phyloP scores from a whole-genome alignment of 2,888 invertebrate species.

The Anaspis maculata region DNA sequence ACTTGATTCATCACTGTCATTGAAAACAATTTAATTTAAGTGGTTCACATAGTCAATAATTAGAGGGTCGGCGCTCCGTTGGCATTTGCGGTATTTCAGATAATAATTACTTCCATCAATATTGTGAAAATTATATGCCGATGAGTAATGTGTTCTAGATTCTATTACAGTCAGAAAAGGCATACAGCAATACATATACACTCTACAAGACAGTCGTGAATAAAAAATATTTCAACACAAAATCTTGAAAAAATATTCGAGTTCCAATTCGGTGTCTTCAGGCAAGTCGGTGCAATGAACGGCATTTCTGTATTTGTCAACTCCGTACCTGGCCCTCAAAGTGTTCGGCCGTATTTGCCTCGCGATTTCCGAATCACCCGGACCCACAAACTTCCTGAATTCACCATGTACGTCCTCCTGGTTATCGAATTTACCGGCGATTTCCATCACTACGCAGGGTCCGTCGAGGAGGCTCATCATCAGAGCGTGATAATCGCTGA shows the following conservation, averaged over 20 bases:
- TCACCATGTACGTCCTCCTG: slow-evolving; percentile 52
- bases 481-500: slow-evolving; percentile 71
- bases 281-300: slow-evolving; percentile 89
- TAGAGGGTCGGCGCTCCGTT: too few relatives aligned
- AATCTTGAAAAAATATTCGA: slow-evolving; percentile 75
- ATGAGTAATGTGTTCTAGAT: too few relatives aligned
- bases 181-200: too few relatives aligned
- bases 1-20: too few relatives aligned
- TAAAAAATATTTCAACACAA: slow-evolving; percentile 33
- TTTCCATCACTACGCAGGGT: slow-evolving; percentile 78
- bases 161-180: too few relatives aligned
- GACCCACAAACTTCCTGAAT: slow-evolving; percentile 81
- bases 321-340: slow-evolving; percentile 76
- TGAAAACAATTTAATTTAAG: too few relatives aligned
- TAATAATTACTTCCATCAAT: too few relatives aligned
- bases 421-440: slow-evolving; percentile 50
- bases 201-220: too few relatives aligned
- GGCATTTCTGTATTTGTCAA: slow-evolving; percentile 75
- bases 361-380: slow-evolving; percentile 86
- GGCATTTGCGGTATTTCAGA: too few relatives aligned
- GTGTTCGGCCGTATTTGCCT: slow-evolving; percentile 75
- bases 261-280: slow-evolving; percentile 78
- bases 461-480: slow-evolving; percentile 78
- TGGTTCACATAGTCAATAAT: too few relatives aligned
- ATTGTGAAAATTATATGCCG: too few relatives aligned